Evolutionary conservation across 2,797 vertebrate species (phyloP).

Genomic region (Chiroxiphia lanceolata): DNA sequence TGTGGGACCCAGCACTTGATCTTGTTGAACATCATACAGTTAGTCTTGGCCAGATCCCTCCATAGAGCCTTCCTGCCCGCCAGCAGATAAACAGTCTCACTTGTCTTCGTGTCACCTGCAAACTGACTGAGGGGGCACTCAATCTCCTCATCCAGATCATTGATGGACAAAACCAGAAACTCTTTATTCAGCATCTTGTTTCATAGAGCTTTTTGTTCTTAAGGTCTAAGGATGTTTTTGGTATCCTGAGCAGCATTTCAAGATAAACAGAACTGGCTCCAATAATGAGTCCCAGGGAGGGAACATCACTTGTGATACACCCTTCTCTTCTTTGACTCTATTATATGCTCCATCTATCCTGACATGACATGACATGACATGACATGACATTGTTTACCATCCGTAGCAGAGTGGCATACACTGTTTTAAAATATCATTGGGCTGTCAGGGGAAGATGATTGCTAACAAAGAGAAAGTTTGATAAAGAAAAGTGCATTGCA

Average conservation of each 20-base stretch:
- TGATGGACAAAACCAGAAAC: neutral
- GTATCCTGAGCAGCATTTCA: neutral
- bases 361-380: too few species aligned
- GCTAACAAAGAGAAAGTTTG: neutral
- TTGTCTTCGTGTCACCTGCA: accelerated
- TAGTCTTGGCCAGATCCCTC: accelerated
- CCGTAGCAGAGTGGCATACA: neutral
- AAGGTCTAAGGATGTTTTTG: neutral
- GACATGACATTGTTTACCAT: neutral
- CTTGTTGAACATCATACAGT: accelerated
- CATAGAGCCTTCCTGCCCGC: neutral
- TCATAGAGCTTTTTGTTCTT: neutral
- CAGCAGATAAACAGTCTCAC: accelerated
- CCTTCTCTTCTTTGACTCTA: neutral
- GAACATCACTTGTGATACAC: neutral
- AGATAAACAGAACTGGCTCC: neutral
- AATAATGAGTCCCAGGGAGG: neutral
- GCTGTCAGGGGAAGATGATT: neutral
- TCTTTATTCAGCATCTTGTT: constrained; percentile 4
- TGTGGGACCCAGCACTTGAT: accelerated
- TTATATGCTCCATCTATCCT: neutral
- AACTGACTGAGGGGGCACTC: accelerated
- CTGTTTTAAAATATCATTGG: neutral
- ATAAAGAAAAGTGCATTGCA: neutral
- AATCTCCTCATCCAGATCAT: accelerated